These are phyloP conservation scores for Nycticorax nycticorax DNA, from an alignment of 2,113 vertebrate species.

Conservation along the genomic window DNA sequence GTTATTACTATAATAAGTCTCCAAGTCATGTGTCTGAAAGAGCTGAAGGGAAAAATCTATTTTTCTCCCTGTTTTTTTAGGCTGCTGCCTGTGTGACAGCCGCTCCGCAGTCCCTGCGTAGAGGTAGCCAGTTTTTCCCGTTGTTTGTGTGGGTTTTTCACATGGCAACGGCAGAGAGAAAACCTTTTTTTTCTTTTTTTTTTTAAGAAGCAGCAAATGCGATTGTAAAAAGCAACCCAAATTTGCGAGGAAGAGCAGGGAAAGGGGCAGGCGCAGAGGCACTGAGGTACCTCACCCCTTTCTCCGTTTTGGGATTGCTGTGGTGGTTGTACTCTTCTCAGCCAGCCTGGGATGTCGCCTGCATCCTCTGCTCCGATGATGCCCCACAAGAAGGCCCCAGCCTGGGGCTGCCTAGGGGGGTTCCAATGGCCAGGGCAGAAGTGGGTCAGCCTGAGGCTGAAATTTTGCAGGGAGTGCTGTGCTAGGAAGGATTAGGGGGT, in stretches of 20 bases:
- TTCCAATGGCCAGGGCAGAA: neutral
- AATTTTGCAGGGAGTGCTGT: neutral
- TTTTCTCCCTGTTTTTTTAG: slow-evolving; percentile 44
- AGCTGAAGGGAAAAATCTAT: slow-evolving; percentile 55
- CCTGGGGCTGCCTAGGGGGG: neutral
- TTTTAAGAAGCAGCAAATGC: neutral
- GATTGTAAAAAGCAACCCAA: neutral
- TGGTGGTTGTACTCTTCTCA: neutral
- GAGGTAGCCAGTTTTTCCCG: slow-evolving; percentile 23
- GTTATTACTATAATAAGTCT: slow-evolving; percentile 43
- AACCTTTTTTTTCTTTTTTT: neutral
- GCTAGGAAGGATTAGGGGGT: neutral
- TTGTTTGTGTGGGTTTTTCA: slow-evolving; percentile 64
- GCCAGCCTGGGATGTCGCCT: neutral
- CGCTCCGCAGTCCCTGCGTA: slow-evolving; percentile 8
- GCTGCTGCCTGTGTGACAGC: slow-evolving; percentile 42
- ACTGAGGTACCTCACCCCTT: neutral
- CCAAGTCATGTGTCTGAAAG: slow-evolving; percentile 55
- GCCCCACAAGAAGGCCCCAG: neutral
- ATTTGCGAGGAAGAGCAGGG: neutral
- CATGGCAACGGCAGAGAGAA: slow-evolving; percentile 47
- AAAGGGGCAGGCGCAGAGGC: neutral
- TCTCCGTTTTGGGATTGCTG: neutral
- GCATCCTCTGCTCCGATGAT: neutral
- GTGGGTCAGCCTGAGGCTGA: neutral